phyloP scores from a whole-genome alignment of 2,113 vertebrate genomes.

The Tragelaphus strepsiceros region DNA sequence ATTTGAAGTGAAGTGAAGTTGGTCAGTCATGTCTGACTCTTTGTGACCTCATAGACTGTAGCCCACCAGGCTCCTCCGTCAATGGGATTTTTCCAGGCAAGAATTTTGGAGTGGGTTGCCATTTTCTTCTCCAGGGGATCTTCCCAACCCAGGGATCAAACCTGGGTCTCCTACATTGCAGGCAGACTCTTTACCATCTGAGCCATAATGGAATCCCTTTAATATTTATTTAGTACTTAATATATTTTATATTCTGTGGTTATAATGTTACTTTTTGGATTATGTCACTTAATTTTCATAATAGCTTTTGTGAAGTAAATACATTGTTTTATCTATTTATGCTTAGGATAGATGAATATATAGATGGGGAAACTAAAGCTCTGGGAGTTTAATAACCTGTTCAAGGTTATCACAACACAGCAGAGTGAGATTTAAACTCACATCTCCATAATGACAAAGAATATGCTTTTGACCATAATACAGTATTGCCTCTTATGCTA shows the following conservation, averaged over 20 bases:
- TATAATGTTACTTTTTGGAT: background rate
- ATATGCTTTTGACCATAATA: background rate
- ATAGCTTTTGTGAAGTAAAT: background rate
- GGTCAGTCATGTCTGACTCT: background rate
- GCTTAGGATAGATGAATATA: background rate
- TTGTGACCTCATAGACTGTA: background rate
- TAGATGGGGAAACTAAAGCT: background rate
- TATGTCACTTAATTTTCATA: constrained; percentile 12
- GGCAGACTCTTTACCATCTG: background rate
- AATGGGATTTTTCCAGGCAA: background rate
- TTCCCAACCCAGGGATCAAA: background rate
- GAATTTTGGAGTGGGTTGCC: background rate
- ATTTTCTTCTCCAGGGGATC: background rate
- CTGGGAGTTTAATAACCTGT: background rate
- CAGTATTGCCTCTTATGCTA: background rate
- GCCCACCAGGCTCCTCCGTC: background rate
- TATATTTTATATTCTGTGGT: background rate
- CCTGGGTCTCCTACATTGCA: background rate
- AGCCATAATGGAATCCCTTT: background rate
- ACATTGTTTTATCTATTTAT: background rate
- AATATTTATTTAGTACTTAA: constrained; percentile 16
- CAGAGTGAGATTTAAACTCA: background rate
- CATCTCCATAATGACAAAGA: background rate
- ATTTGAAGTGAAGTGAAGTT: background rate
- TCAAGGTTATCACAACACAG: background rate